phyloP scores from a whole-genome alignment of 1,140 invertebrate species.

The Probaryconus sp. region DNA sequence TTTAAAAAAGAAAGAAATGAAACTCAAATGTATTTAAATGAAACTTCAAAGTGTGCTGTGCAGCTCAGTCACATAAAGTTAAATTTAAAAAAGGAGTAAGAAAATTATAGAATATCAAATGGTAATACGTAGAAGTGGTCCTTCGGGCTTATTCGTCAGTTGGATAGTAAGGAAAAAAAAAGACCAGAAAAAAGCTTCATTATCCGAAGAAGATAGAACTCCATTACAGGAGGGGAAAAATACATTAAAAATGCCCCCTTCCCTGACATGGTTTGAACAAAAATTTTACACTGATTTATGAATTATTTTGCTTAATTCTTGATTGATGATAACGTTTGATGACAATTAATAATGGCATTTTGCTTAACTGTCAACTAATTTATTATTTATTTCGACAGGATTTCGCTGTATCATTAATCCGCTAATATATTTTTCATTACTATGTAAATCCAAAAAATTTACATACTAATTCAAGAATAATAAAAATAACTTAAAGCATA shows the following conservation, averaged over 20 bases:
- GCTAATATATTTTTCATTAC: too few relatives aligned
- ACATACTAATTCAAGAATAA: too few relatives aligned
- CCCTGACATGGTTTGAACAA: too few relatives aligned
- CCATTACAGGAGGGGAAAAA: conserved; percentile 24
- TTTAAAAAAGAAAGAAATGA: conserved; percentile 2
- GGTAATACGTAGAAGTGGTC: conserved; percentile 41
- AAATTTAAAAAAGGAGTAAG: conserved; percentile 23
- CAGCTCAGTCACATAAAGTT: conserved; percentile 2
- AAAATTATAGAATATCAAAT: conserved; percentile 49
- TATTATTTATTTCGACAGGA: too few relatives aligned
- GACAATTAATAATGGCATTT: too few relatives aligned
- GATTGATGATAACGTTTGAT: too few relatives aligned
- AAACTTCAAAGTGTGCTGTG: conserved; percentile 16
- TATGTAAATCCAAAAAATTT: too few relatives aligned
- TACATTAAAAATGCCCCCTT: conserved; percentile 16
- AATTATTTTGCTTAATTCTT: too few relatives aligned
- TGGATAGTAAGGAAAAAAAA: conserved; percentile 34
- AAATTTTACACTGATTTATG: too few relatives aligned
- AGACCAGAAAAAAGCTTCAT: conserved; percentile 14
- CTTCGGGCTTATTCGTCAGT: conserved; percentile 31
- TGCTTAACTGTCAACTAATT: too few relatives aligned
- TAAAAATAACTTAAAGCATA: too few relatives aligned
- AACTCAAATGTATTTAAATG: conserved; percentile 30
- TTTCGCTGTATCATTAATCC: too few relatives aligned
- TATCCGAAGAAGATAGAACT: conserved; percentile 36